phyloP scores from a whole-genome alignment of 2,113 vertebrate species.

The Menidia beryllina region DNA sequence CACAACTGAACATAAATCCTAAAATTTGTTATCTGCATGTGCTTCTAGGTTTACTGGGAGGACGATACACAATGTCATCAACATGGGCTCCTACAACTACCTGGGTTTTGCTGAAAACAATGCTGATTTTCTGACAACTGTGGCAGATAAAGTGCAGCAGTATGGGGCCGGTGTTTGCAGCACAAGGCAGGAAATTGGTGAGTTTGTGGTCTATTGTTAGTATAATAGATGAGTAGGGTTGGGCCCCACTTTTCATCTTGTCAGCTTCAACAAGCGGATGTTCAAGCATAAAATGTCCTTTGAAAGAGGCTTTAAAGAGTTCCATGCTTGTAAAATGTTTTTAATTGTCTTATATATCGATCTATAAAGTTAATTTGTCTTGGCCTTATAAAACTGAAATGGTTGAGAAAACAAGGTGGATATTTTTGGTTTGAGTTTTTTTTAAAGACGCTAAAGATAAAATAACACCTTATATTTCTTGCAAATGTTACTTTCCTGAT shows the following conservation, averaged over 20 bases:
- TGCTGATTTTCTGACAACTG: conserved; percentile 85
- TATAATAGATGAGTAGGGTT: not conserved
- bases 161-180: conserved; percentile 90
- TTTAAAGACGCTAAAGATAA: conserved; percentile 31
- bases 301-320: conserved; percentile 5
- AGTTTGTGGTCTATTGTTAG: conserved; percentile 45
- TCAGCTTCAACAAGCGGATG: conserved; percentile 7
- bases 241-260: not conserved
- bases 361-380: conserved; percentile 29
- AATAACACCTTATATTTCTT: conserved; percentile 59
- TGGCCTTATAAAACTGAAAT: conserved; percentile 16
- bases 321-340: not conserved
- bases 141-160: conserved; percentile 77
- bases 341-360: conserved; percentile 13
- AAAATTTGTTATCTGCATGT: conserved; percentile 40
- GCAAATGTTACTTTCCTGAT: conserved; percentile 55
- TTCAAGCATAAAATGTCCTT: not conserved
- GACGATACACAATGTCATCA: conserved; percentile 89
- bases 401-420: conserved; percentile 23
- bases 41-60: conserved; percentile 88
- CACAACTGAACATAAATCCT: not conserved
- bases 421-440: too few relatives aligned
- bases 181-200: conserved; percentile 92
- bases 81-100: conserved; percentile 97
- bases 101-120: conserved; percentile 90